Conservation (phyloP, 30 jellyfish, hydroid and myxozoan species). For the Haliclystus octoradiatus region DNA sequence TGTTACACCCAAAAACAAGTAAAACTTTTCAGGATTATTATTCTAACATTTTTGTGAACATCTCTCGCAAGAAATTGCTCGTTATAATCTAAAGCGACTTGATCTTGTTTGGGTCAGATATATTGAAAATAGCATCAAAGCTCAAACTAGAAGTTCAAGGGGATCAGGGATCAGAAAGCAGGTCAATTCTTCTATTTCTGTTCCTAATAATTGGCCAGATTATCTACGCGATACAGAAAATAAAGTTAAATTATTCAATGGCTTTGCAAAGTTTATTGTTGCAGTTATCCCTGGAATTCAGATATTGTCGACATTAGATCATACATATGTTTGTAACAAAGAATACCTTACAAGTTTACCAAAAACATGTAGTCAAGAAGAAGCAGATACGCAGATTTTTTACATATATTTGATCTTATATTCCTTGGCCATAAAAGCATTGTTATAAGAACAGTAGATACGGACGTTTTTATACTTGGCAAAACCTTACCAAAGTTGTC, state of each 20-base stretch:
- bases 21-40: too few species aligned
- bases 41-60: too few species aligned
- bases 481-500: too few species aligned
- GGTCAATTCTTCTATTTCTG: slow-evolving; percentile 15
- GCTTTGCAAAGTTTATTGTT: slow-evolving; percentile 1
- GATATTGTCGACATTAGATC: slow-evolving; percentile 17
- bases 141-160: slow-evolving; percentile 14
- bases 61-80: too few species aligned
- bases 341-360: slow-evolving; percentile 11
- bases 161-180: slow-evolving; percentile 17
- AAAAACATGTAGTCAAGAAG: slow-evolving; percentile 30
- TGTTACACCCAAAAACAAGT: slow-evolving; percentile 11
- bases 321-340: neutral
- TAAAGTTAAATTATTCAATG: slow-evolving; percentile 16
- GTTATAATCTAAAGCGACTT: too few species aligned
- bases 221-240: slow-evolving; percentile 34
- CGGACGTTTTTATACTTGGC: slow-evolving; percentile 24
- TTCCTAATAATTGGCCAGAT: slow-evolving; percentile 9
- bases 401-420: slow-evolving; percentile 20
- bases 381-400: slow-evolving; percentile 34
- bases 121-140: slow-evolving; percentile 6
- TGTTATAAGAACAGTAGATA: slow-evolving; percentile 14
- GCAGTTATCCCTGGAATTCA: slow-evolving; percentile 5
- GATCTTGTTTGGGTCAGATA: slow-evolving; percentile 42
- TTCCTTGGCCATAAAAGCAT: slow-evolving; percentile 24